Evolutionary conservation across 2,888 invertebrate species (phyloP), one percentile per base, ranked within the genome.

Genomic region (Parapristionchus giblindavisi): DNA sequence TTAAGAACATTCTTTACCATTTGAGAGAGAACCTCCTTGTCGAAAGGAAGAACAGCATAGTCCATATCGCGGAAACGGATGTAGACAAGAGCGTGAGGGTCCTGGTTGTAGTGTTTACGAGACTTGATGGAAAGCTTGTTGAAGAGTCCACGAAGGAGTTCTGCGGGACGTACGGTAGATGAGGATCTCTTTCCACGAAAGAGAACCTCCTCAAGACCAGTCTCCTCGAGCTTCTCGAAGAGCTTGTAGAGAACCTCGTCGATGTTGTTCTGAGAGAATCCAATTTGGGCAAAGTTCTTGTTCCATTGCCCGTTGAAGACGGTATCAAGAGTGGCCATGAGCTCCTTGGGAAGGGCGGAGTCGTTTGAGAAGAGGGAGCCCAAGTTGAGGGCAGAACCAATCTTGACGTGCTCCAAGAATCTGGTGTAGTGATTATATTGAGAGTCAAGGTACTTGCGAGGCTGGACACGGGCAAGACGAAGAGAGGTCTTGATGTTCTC

Each of bases 31-130:
- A 65, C 75, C 34, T 83, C 68, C 66, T 77, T 77, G 38, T 78
- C 77, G 54, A 84, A 48, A 68, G 84, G 85, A 43, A 84, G 76
- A 58, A 83, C 77, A 52, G 78, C 78, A 77, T 70, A 79, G 77
- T 84, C 83, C 81, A 84, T 81, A 52, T 82, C 77, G 61, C 80
- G 79, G 79, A 81, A 78, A 75, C 84, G 78, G 61, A 84, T 65
- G 76, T 80, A 80, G 65, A 81, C 51, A 66, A 82, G 74, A 24
- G 81, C 80, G 66, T 78, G 78, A 29, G 78, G 77, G 29, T 78
- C 52, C 65, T 76, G 43, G 27, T 58, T n/a, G 27, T 71, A 52
- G 56, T 77, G 36, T 32, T 76, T 51, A 58, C 80, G 78, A 65
- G 77, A 27, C 21, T 80, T 77, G 80, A 79, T 81, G 72, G 76